Evolutionary conservation across 1,140 invertebrate species (phyloP), one percentile per base, ranked within the genome.

Genomic region (Protaetia brevitarsis): DNA sequence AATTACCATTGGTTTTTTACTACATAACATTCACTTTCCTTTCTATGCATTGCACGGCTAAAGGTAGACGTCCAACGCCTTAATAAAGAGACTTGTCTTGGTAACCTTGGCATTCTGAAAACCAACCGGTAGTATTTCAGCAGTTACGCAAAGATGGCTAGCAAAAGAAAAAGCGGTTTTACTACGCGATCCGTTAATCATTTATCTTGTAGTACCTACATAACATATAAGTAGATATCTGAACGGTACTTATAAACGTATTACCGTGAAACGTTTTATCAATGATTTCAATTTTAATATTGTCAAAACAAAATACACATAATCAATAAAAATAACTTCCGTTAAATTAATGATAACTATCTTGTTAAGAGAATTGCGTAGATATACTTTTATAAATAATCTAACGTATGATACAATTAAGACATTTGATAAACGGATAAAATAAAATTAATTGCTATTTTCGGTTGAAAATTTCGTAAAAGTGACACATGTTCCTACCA

Each of bases 41-140:
- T 45, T 45, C 41, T 45, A 13, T 45, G 19, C 41, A 45, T 45
- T 19, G 41, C 34, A 37, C 23, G 13, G 41, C 23, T 45, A 45
- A 19, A 45, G 41, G 13, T 45, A 45, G 16, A 45, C 16, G 13
- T 45, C 41, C 41, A 45, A 45, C 37, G 37, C 41, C 41, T 45
- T 45, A 45, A 45, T 45, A 45, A 45, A 36, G 16, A 45, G 41
- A 45, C 41, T 45, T 45, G 41, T 6, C 41, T 45, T 13, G 41
- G 41, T 45, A 45, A 45, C 41, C 41, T 45, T 45, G 41, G 41
- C 41, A 45, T 45, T 45, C 41, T 45, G 41, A 45, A 45, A 45
- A 21, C 23, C 41, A 21, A 45, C 41, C 41, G 16, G 41, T 45
- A 45, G n/a, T n/a, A n/a, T n/a, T 45, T 13, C 34, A 8, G 23